Base-by-base conservation (phyloP, 2,797 vertebrate genomes). In the Sparus aurata region DNA sequence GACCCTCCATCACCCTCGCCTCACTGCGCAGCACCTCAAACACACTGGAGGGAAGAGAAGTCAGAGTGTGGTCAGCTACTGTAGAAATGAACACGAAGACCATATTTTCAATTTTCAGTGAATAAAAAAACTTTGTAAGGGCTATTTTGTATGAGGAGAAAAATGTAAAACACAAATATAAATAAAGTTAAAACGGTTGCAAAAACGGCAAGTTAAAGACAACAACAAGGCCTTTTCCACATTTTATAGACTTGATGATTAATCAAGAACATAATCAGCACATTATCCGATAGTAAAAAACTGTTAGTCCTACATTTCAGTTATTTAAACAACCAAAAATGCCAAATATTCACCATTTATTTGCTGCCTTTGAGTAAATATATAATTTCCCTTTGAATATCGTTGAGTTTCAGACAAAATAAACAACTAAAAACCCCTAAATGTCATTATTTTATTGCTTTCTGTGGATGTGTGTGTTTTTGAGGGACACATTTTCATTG, bases 1-100 rank as follows among this genome's bases (percentile, higher is more conserved):
- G 93, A 4, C 98, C 98, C 79, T 99, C 98, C 98, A 99, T 98
- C 34, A 99, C 97, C 0, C 95, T 95, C 7, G 97, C 97, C 92
- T 99, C 98, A 55, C 95, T 97, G 82, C 98, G 96, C 79, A 99
- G 93, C 34, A 96, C 85, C 61, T 99, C 98, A 18, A 98, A 96
- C 86, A 99, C 85, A 66, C 98, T 99, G 90, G 12, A 66, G 60
- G 54, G 12, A 25, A 70, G 46, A 84, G 16, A 53, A 70, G 62
- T 46, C 60, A 66, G 11, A 9, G 70, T 10, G 3, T 5, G 23
- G 41, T 20, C 12, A 10, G 30, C 23, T 25, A 18, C 20, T 45
- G 15, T 1, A 1, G 12, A 47, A 20, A 18, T 38, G 3, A 57
- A 59, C n/a, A 68, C 16, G 4, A 49, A 15, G 12, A 8, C 12